Evolutionary conservation across 2,113 vertebrate species (phyloP).

Genomic region (Typhlomys cinereus): DNA sequence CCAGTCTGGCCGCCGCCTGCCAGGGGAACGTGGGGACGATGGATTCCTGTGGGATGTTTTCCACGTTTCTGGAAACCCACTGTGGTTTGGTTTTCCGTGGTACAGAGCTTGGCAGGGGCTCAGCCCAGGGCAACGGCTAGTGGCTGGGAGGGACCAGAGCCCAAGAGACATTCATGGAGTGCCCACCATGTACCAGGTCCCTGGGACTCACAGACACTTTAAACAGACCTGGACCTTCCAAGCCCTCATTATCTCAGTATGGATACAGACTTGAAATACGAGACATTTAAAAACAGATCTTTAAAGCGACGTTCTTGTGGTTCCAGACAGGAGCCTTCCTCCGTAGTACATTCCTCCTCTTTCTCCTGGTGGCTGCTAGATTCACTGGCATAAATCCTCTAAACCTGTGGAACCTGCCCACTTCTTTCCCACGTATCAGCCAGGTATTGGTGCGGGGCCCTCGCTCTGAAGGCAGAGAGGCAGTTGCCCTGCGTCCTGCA

Average conservation of each 20-base stretch:
- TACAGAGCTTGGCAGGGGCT: constrained; percentile 66
- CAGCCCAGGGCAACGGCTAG: constrained; percentile 22
- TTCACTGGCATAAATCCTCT: background rate
- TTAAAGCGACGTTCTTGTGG: background rate
- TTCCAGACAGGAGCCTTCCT: background rate
- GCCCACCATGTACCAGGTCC: constrained; percentile 36
- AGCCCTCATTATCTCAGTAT: constrained; percentile 46
- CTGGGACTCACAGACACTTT: background rate
- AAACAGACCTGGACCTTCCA: background rate
- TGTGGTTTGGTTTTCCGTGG: constrained; percentile 77
- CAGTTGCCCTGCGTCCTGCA: background rate
- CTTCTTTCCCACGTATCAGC: background rate
- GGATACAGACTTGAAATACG: constrained; percentile 21
- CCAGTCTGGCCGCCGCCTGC: background rate
- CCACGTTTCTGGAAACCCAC: constrained; percentile 79
- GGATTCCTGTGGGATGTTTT: constrained; percentile 79
- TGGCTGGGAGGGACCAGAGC: constrained; percentile 24
- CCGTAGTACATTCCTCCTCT: background rate
- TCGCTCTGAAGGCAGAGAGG: no score
- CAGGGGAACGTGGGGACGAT: constrained; percentile 54
- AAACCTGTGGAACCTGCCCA: background rate
- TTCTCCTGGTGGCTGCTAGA: no score
- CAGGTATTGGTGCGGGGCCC: background rate
- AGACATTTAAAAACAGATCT: constrained; percentile 53
- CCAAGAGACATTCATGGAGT: constrained; percentile 38